Conservation (phyloP, 2,888 invertebrate species). For the Spilosoma lubricipeda region DNA sequence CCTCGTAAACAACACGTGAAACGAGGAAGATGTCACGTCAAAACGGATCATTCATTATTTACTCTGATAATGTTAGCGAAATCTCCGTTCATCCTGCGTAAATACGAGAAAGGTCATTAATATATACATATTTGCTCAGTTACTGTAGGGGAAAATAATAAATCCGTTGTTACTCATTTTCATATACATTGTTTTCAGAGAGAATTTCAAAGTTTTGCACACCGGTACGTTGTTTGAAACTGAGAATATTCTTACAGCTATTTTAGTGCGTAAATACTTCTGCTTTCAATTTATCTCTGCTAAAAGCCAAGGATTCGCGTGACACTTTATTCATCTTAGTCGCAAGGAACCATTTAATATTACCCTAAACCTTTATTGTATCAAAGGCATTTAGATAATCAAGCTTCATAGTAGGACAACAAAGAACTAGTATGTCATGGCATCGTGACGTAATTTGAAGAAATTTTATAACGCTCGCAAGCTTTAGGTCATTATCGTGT, state of each 20-base stretch:
- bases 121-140: conserved; percentile 5
- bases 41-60: conserved; percentile 56
- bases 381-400: conserved; percentile 79
- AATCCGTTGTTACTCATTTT: not conserved
- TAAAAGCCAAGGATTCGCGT: conserved; percentile 32
- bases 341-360: conserved; percentile 70
- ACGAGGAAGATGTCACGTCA: conserved; percentile 60
- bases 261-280: conserved; percentile 18
- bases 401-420: conserved; percentile 61
- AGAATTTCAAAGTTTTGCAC: not conserved
- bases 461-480: conserved; percentile 78
- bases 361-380: conserved; percentile 70
- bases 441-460: conserved; percentile 75
- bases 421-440: conserved; percentile 69
- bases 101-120: conserved; percentile 19
- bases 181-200: not conserved
- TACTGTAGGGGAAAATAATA: not conserved
- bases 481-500: conserved; percentile 78
- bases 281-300: conserved; percentile 21
- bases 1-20: conserved; percentile 55
- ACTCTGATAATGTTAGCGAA: conserved; percentile 31
- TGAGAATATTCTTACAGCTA: conserved; percentile 12
- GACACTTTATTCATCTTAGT: conserved; percentile 56
- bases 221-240: conserved; percentile 2
- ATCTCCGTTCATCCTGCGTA: conserved; percentile 13